A percentile compares a stretch with the other conserved stretches of the same genome.
These are phyloP conservation scores for Blennius ocellaris DNA, from an alignment of 2,113 vertebrate species.

Conservation along the genomic window DNA sequence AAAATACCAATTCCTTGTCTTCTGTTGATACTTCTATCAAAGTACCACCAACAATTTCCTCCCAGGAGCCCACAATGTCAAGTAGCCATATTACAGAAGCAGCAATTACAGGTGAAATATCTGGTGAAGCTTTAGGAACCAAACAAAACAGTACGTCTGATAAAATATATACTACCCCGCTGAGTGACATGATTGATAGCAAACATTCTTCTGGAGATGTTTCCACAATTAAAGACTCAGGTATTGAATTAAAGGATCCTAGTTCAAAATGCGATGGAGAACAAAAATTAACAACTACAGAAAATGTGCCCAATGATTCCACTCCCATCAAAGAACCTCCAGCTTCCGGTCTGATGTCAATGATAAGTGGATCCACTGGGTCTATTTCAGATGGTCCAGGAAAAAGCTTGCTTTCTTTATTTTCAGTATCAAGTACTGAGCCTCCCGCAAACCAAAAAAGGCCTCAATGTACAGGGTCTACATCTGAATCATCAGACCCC, in stretches of 20 bases:
- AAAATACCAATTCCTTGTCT: constrained; percentile 25
- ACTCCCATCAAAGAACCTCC: constrained; percentile 31
- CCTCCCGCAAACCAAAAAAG: constrained; percentile 22
- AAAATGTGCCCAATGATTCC: constrained; percentile 26
- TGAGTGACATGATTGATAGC: constrained; percentile 8
- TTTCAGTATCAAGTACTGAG: constrained; percentile 69
- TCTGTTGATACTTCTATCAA: constrained; percentile 17
- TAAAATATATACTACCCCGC: constrained; percentile 3
- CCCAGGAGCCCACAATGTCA: constrained; percentile 41
- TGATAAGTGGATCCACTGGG: constrained; percentile 47
- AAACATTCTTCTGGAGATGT: constrained; percentile 3
- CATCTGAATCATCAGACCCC: constrained; percentile 28
- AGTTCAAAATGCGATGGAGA: constrained; percentile 21
- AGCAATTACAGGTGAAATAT: constrained; percentile 57
- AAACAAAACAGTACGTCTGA: constrained; percentile 17
- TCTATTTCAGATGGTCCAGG: constrained; percentile 48
- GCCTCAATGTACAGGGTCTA: constrained; percentile 20
- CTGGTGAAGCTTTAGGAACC: constrained; percentile 73
- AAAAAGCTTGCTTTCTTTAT: constrained; percentile 86
- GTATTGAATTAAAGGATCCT: constrained; percentile 10
- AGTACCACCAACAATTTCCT: constrained; percentile 34
- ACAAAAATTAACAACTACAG: constrained; percentile 32
- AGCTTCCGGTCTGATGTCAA: constrained; percentile 39
- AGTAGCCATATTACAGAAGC: constrained; percentile 16
- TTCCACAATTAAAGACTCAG: constrained; percentile 18